Base-by-base conservation (phyloP, 2,888 invertebrate species). In the Pollenia angustigena region DNA sequence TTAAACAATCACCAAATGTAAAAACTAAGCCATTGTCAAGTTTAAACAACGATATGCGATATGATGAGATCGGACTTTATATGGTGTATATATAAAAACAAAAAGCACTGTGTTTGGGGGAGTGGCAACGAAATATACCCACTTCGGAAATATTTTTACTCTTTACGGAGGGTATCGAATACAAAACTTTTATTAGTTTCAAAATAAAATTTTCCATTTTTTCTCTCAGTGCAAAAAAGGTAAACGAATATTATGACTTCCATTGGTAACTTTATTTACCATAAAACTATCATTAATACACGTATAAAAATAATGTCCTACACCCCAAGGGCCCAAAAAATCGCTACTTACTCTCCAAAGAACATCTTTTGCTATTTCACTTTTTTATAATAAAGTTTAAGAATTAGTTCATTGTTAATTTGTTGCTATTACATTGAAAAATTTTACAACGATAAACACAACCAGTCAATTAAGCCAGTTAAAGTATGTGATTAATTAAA, bases 241-340 rank as follows among this genome's bases (percentile, higher is more conserved):
- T 1, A 14, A 4, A 50, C 12, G 0, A n/a, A 60, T 40, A 9
- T 60, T 12, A 42, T 14, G 12, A 60, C 58, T 2, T 64, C 32
- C 52, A 16, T 46, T 23, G 9, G 60, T 60, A 16, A 0, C 11
- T 48, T 64, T 44, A 56, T 50, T 52, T 50, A 69, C 40, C 32
- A 40, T 44, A 23, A 79, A 60, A 50, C 66, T 58, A 40, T 50
- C 58, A 58, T 74, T 66, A 74, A 12, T 68, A 72, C 42, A 46
- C 10, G 12, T 46, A 66, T 66, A 6, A 54, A 54, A 40, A 68
- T 75, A 68, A 75, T 75, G 68, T 16, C 81, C 68, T n/a, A 81
- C 54, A 68, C 48, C 81, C 75, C 16, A 58, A 60, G 75, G 81
- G 81, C 81, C 60, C 44, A 23, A 52, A 60, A 69, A 18, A 54